These are phyloP conservation scores for Actinia tenebrosa DNA, from an alignment of 64 coral and sea anemone species.

Conservation along the genomic window DNA sequence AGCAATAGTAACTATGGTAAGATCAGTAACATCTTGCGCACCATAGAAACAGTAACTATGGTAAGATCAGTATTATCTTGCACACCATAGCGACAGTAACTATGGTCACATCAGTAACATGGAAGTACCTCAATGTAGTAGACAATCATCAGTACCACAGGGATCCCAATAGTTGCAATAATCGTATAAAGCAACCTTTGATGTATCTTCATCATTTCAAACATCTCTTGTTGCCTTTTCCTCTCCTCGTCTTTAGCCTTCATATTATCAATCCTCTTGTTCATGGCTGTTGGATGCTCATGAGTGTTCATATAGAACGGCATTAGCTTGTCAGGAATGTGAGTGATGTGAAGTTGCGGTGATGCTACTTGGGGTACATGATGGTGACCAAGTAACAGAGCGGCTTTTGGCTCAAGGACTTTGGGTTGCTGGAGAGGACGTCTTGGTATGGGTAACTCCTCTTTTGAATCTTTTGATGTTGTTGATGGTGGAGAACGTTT, in stretches of 20 bases:
- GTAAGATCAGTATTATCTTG: too few relatives aligned
- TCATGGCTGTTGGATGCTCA: constrained; percentile 26
- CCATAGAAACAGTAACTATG: too few relatives aligned
- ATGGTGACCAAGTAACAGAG: constrained; percentile 73
- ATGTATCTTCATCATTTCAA: constrained; percentile 99
- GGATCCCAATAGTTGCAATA: constrained; percentile 96
- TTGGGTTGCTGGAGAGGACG: constrained; percentile 84
- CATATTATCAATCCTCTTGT: constrained; percentile 66
- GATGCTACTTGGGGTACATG: constrained; percentile 70
- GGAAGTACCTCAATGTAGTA: constrained; percentile 84
- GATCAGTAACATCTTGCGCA: too few relatives aligned
- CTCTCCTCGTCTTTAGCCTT: constrained; percentile 63
- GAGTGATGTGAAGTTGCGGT: constrained; percentile 71
- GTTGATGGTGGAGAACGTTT: constrained; percentile 24
- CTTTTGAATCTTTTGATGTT: constrained; percentile 43
- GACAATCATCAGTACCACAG: constrained; percentile 85
- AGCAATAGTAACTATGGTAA: too few relatives aligned
- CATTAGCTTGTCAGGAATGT: constrained; percentile 87
- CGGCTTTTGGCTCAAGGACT: constrained; percentile 84
- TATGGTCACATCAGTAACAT: too few relatives aligned
- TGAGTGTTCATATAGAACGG: constrained; percentile 73
- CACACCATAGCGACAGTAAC: too few relatives aligned
- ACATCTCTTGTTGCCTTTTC: constrained; percentile 75
- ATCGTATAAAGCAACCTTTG: constrained; percentile 87
- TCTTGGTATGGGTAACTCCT: constrained; percentile 47